Base-by-base conservation (phyloP, 2,797 vertebrate species). In the Falco concolor region DNA sequence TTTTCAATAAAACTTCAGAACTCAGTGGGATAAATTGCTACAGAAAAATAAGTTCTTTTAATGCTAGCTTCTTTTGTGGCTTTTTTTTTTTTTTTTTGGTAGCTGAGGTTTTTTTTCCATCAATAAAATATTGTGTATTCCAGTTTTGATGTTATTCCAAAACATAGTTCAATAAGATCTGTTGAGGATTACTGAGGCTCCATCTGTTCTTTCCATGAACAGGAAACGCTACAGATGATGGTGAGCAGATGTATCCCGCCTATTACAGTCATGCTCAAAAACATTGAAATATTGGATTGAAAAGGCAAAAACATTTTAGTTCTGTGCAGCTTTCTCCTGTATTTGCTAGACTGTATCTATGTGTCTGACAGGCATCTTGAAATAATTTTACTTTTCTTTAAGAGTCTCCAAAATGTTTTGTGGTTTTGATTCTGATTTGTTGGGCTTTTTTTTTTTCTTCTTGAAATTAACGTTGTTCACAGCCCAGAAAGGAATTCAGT, bases 131-230 rank as follows among this genome's bases (percentile, higher is more conserved):
- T 23, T 93, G 32, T 81, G 21, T 68, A 17, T 93, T 91, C 15
- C 47, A 67, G 72, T 92, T 93, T 81, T 96, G 93, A 93, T 94
- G 70, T 93, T 95, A 61, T 93, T 97, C 85, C 65, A 93, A 95
- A 94, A 84, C 68, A 87, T 28, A 72, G 53, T 84, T 95, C 94
- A 95, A n/a, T 92, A 77, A 89, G 68, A 86, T 81, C 90, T 94
- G 76, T 59, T 93, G 84, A 82, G 91, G 69, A 94, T 95, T 95
- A 93, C 60, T 90, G 89, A 90, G 42, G 36, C 70, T 93, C 96
- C 96, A 97, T 96, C 97, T 97, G 95, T 93, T 95, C 83, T 83
- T 18, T 3, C 65, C 32, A 19, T 72, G 72, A 89, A 79, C 69
- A 93, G 89, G 59, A 91, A 94, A 91, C 77, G 40, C 30, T 92